A percentile compares a stretch with the other conserved stretches of the same genome.
Conservation (phyloP, 1,140 invertebrate genomes). For the Drosophila nasuta region DNA sequence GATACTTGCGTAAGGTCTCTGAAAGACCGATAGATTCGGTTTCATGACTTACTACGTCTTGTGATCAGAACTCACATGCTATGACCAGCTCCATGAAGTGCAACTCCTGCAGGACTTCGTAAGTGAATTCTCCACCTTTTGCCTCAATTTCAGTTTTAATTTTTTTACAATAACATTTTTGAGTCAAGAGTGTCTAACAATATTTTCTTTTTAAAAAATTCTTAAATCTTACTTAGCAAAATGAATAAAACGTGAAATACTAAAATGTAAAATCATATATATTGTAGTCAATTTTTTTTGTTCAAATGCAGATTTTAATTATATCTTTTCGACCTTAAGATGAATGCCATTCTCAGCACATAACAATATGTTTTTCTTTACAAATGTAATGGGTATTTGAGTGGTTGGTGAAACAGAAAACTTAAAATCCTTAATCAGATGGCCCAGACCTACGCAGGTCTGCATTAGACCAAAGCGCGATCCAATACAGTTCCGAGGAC, state of each 20-base stretch:
- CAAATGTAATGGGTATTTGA: conserved; percentile 47
- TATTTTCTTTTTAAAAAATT: no score
- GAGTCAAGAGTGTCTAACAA: no score
- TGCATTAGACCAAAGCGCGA: conserved; percentile 88
- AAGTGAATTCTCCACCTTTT: conserved; percentile 76
- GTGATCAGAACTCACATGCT: conserved; percentile 39
- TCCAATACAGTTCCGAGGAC: conserved; percentile 85
- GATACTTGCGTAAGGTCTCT: conserved; percentile 85
- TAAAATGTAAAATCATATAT: no score
- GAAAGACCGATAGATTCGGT: background rate
- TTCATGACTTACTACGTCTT: background rate
- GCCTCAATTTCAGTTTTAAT: conserved; percentile 23
- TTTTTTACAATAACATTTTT: no score
- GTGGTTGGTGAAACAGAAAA: conserved; percentile 55
- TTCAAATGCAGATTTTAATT: background rate
- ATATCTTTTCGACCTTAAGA: conserved; percentile 54
- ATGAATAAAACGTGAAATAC: no score
- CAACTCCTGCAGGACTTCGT: conserved; percentile 86
- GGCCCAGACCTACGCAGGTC: conserved; percentile 86
- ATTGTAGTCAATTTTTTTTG: no score
- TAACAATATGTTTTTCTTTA: conserved; percentile 43
- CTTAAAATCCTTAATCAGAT: conserved; percentile 76
- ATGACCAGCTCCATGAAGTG: conserved; percentile 87
- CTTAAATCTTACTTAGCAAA: no score
- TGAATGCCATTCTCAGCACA: conserved; percentile 60